phyloP scores from a whole-genome alignment of 2,113 vertebrate species.

The Phaetusa simplex region DNA sequence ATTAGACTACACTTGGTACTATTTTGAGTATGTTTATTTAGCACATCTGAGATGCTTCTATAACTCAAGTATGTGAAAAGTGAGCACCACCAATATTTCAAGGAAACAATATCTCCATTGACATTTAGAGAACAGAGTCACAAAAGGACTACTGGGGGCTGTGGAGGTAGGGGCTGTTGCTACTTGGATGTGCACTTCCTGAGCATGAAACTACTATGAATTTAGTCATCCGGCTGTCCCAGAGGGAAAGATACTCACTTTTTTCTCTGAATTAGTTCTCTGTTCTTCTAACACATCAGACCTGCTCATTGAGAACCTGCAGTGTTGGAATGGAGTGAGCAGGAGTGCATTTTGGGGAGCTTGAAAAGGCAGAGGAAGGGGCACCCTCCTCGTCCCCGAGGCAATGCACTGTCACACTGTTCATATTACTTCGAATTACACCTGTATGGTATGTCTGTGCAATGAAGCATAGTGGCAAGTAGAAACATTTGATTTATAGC shows the following conservation, averaged over 20 bases:
- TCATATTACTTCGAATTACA: neutral
- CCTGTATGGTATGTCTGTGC: neutral
- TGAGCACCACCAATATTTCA: neutral
- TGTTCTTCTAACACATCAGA: neutral
- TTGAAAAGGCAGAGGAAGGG: neutral
- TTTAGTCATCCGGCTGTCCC: neutral
- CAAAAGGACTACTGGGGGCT: neutral
- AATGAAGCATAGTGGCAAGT: rapidly evolving
- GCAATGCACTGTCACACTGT: neutral
- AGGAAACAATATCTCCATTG: neutral
- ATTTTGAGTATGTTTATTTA: neutral
- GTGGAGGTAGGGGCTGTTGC: neutral
- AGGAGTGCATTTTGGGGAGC: neutral
- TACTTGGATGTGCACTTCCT: neutral
- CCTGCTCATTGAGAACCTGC: rapidly evolving
- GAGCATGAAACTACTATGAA: neutral
- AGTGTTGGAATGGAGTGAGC: neutral
- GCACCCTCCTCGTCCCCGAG: neutral
- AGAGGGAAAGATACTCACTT: neutral
- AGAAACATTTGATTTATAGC: neutral
- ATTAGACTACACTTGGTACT: neutral
- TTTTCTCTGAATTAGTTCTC: neutral
- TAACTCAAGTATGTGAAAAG: neutral
- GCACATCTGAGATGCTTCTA: neutral
- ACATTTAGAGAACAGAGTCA: neutral